Conservation (phyloP, 1,140 invertebrate genomes). For the Halesus radiatus region DNA sequence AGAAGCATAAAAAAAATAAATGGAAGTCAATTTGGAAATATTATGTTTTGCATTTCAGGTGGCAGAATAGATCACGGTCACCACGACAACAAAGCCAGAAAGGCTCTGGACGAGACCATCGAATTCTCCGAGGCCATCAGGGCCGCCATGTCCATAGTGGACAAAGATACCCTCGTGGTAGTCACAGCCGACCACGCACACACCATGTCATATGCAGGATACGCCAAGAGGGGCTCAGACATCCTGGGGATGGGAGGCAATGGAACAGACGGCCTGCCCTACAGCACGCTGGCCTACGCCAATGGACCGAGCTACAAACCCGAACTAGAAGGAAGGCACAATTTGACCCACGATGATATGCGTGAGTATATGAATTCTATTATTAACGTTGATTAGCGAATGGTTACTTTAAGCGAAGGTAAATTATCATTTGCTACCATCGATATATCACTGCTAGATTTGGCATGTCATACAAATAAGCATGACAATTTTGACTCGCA, state of each 20-base stretch:
- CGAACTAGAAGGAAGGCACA: slow-evolving; percentile 62
- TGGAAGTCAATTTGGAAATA: too few species aligned
- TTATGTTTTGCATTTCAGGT: slow-evolving; percentile 64
- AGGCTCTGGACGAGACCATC: slow-evolving; percentile 77
- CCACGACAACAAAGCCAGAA: slow-evolving; percentile 78
- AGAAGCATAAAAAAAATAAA: too few species aligned
- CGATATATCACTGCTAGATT: too few species aligned
- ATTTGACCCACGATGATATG: slow-evolving; percentile 64
- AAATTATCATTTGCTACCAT: too few species aligned
- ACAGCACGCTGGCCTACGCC: slow-evolving; percentile 81
- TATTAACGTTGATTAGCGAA: too few species aligned
- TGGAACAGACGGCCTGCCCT: slow-evolving; percentile 70
- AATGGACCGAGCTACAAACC: slow-evolving; percentile 79
- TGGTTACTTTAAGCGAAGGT: too few species aligned
- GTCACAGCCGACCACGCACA: slow-evolving; percentile 81
- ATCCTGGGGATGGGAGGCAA: slow-evolving; percentile 70
- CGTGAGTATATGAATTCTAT: slow-evolving; percentile 59
- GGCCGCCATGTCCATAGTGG: slow-evolving; percentile 68
- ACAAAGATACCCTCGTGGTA: slow-evolving; percentile 75
- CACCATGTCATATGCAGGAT: slow-evolving; percentile 76
- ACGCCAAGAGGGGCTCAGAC: slow-evolving; percentile 72
- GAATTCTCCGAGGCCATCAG: slow-evolving; percentile 74
- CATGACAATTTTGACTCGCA: too few species aligned
- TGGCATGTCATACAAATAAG: too few species aligned
- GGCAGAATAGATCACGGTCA: slow-evolving; percentile 88